A percentile compares a stretch with the other conserved stretches of the same genome.
phyloP scores from a whole-genome alignment of 2,797 vertebrate genomes.

The Anniella stebbinsi region DNA sequence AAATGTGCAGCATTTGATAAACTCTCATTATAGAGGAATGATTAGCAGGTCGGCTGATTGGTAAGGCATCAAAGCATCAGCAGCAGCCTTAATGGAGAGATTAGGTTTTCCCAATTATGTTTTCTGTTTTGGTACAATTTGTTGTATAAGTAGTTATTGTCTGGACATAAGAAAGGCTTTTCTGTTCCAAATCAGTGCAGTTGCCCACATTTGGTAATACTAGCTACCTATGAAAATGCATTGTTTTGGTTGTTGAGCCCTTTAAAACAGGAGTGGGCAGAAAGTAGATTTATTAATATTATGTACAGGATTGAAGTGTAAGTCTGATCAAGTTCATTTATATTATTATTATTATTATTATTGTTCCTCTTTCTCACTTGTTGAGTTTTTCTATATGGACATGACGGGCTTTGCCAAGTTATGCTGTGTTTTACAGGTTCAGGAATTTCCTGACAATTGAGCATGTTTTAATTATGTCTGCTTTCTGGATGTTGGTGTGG shows the following conservation, averaged over 20 bases:
- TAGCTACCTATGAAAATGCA: not conserved
- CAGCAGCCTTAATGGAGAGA: not conserved
- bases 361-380: too few species aligned
- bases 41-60: not conserved
- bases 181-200: not conserved
- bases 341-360: too few species aligned
- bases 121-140: slow-evolving; percentile 1
- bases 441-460: too few species aligned
- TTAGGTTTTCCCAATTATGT: not conserved
- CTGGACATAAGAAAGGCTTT: not conserved
- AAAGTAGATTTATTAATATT: too few species aligned
- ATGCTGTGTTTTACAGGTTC: too few species aligned
- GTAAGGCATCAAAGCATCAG: not conserved
- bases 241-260: not conserved
- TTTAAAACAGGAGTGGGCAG: not conserved
- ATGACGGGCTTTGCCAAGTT: too few species aligned
- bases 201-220: not conserved
- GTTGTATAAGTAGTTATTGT: not conserved
- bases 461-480: too few species aligned
- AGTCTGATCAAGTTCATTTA: too few species aligned
- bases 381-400: too few species aligned
- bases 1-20: not conserved
- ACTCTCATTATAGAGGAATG: not conserved
- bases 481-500: too few species aligned
- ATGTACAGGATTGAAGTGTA: too few species aligned